Evolutionary conservation across 1,140 invertebrate genomes (phyloP).

Genomic region (Formica selysi): DNA sequence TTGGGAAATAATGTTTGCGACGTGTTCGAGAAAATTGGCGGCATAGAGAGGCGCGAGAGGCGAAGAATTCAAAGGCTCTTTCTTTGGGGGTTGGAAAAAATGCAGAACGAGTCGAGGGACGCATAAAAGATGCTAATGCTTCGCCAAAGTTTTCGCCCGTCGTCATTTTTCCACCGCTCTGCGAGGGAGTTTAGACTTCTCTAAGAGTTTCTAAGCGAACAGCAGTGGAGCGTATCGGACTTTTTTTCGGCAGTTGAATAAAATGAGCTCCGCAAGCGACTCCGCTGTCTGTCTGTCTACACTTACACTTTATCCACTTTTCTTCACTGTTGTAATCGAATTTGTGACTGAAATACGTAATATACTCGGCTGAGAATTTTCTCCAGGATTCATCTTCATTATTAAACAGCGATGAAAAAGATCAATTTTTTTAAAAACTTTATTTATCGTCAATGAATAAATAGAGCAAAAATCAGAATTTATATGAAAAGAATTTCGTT

Average conservation of each 20-base stretch:
- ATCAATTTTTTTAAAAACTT: slow-evolving; percentile 17
- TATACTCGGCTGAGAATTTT: neutral
- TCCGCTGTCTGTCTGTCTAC: slow-evolving; percentile 47
- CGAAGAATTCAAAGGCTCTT: slow-evolving; percentile 40
- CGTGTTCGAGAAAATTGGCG: slow-evolving; percentile 62
- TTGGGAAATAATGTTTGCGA: slow-evolving; percentile 67
- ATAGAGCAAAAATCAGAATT: slow-evolving; percentile 14
- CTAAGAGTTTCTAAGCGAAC: slow-evolving; percentile 59
- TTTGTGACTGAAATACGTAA: slow-evolving; percentile 21
- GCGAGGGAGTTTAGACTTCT: slow-evolving; percentile 53
- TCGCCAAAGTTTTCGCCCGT: slow-evolving; percentile 55
- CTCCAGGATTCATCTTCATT: neutral
- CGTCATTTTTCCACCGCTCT: slow-evolving; percentile 32
- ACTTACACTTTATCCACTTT: slow-evolving; percentile 30
- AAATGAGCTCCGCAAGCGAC: slow-evolving; percentile 26
- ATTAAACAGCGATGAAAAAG: neutral
- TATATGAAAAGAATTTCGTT: neutral
- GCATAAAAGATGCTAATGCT: slow-evolving; percentile 59
- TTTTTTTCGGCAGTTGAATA: slow-evolving; percentile 41
- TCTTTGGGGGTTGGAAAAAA: slow-evolving; percentile 41
- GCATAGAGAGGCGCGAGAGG: slow-evolving; percentile 39
- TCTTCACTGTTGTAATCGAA: slow-evolving; percentile 15
- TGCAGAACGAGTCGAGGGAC: slow-evolving; percentile 52
- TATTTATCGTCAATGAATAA: slow-evolving; percentile 5
- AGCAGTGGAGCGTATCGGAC: neutral